These are phyloP conservation scores for Andrena bucephala DNA, from an alignment of 2,888 invertebrate genomes.

Conservation along the genomic window DNA sequence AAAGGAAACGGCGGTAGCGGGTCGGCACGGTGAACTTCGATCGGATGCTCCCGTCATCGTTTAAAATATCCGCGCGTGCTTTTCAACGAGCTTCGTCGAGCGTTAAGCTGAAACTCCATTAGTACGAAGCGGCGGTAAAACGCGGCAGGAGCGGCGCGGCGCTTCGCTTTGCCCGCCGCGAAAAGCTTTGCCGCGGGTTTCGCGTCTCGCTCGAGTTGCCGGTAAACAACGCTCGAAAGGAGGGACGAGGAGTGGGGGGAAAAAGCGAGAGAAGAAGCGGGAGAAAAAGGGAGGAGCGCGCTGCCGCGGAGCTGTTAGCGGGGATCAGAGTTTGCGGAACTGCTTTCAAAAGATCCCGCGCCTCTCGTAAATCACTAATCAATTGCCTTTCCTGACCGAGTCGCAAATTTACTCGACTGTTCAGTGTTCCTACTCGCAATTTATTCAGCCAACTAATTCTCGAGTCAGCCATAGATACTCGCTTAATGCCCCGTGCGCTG, in stretches of 20 bases:
- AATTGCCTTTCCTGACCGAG: neutral
- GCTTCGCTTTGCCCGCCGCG: constrained; percentile 47
- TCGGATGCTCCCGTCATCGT: constrained; percentile 56
- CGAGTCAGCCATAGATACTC: too few species aligned
- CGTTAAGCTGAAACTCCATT: constrained; percentile 69
- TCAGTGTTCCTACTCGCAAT: too few species aligned
- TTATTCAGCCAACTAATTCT: too few species aligned
- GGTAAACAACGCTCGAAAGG: constrained; percentile 47
- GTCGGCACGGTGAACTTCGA: constrained; percentile 41
- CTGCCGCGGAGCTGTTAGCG: neutral
- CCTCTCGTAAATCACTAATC: constrained; percentile 18
- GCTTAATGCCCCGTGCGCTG: too few species aligned
- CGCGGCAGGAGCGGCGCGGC: constrained; percentile 18
- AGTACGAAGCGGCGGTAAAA: constrained; percentile 54
- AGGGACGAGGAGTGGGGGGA: neutral
- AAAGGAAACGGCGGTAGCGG: neutral
- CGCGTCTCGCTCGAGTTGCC: constrained; percentile 27
- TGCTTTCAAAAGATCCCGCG: neutral
- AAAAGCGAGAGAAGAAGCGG: neutral
- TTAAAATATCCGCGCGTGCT: constrained; percentile 57
- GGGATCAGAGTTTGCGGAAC: neutral
- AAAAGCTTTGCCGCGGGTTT: constrained; percentile 58
- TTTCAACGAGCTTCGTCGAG: constrained; percentile 47
- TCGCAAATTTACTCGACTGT: constrained; percentile 1
- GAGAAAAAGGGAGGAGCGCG: neutral